Percentiles rank a stretch among this genome's conserved stretches.
Evolutionary conservation across 64 coral and sea anemone species (phyloP).

Genomic region (Porites lutea): DNA sequence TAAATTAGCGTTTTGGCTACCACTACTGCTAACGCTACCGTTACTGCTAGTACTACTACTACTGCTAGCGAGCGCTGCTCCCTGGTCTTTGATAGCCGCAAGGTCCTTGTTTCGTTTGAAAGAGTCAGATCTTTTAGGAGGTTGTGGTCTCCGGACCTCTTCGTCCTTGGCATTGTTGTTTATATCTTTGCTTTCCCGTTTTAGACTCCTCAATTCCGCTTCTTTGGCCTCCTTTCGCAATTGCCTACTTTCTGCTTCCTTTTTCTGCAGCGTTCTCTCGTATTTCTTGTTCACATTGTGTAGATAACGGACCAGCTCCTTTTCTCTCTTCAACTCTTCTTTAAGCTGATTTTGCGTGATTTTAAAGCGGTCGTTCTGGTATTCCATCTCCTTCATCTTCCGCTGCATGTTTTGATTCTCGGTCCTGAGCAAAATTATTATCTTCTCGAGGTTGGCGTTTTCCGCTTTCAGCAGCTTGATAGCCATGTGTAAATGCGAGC

Average conservation of each 20-base stretch:
- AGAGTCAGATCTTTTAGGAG: slow-evolving; percentile 90
- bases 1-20: slow-evolving; percentile 21
- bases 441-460: slow-evolving; percentile 95
- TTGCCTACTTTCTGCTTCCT: slow-evolving; percentile 83
- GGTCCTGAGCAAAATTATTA: slow-evolving; percentile 89
- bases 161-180: slow-evolving; percentile 26
- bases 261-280: slow-evolving; percentile 91
- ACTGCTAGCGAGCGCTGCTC: background rate
- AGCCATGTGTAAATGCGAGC: slow-evolving; percentile 93
- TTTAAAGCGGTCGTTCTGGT: slow-evolving; percentile 94
- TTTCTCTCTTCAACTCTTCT: slow-evolving; percentile 84
- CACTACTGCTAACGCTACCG: background rate
- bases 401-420: slow-evolving; percentile 88
- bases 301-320: slow-evolving; percentile 88
- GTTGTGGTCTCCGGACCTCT: slow-evolving; percentile 65
- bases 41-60: background rate
- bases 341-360: slow-evolving; percentile 93
- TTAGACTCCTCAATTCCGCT: slow-evolving; percentile 50
- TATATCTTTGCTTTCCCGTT: slow-evolving; percentile 14
- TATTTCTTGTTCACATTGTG: slow-evolving; percentile 91
- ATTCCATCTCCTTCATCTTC: slow-evolving; percentile 92
- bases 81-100: slow-evolving; percentile 50
- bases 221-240: slow-evolving; percentile 73
- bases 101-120: slow-evolving; percentile 81
- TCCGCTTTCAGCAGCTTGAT: slow-evolving; percentile 94